Evolutionary conservation across 2,888 invertebrate species (phyloP).

Genomic region (Cistogaster globosa): DNA sequence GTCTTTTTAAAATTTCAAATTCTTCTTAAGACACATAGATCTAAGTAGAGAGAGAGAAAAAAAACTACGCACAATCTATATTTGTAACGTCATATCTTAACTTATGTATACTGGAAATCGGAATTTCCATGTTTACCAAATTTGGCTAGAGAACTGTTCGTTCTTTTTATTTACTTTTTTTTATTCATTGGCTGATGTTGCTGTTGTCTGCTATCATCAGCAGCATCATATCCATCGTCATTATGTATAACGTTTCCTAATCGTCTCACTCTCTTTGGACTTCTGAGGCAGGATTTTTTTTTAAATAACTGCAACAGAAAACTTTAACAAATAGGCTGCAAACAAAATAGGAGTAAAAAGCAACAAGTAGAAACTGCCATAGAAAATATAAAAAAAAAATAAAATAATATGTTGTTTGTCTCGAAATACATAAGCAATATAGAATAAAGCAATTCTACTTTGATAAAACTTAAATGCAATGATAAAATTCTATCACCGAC

Average conservation of each 20-base stretch:
- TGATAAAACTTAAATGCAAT: too few relatives aligned
- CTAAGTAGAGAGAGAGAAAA: background rate
- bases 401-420: background rate
- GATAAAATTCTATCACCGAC: too few relatives aligned
- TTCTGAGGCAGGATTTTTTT: slow-evolving; percentile 7
- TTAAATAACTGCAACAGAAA: background rate
- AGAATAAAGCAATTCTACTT: too few relatives aligned
- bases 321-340: slow-evolving; percentile 30
- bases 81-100: slow-evolving; percentile 68
- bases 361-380: slow-evolving; percentile 1
- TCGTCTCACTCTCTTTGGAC: background rate
- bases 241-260: slow-evolving; percentile 29
- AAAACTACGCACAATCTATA: slow-evolving; percentile 64
- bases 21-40: slow-evolving; percentile 11
- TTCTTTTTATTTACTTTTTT: slow-evolving; percentile 14
- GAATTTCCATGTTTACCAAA: slow-evolving; percentile 81
- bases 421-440: background rate
- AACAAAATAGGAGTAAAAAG: slow-evolving; percentile 45
- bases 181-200: background rate
- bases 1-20: slow-evolving; percentile 43
- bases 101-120: slow-evolving; percentile 72
- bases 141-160: slow-evolving; percentile 77
- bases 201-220: slow-evolving; percentile 14
- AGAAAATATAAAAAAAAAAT: background rate
- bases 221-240: slow-evolving; percentile 32